Evolutionary conservation across 2,888 invertebrate species (phyloP), one percentile per base, ranked within the genome.

Genomic region (Athripsodes cinereus): DNA sequence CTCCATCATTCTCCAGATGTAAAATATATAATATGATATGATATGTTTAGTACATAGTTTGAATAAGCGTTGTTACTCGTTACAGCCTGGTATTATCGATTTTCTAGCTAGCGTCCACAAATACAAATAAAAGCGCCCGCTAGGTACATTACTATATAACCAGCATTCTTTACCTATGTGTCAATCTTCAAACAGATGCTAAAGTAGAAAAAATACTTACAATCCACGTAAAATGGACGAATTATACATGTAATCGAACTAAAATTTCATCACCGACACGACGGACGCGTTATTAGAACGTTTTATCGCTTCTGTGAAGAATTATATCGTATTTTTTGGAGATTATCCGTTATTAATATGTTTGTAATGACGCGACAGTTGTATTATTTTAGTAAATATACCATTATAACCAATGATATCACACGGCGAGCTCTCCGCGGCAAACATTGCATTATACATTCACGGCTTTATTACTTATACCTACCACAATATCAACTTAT

Each of bases 201-300:
- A 49, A 21, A 13, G 16, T 48, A 13, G 34, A 55, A 50, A 50
- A 50, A 47, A 22, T 13, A 13, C 16, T 19, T 22, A 50, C n/a
- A 49, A n/a, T 40, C 2, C 21, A 34, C 22, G 40, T 48, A 35
- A 47, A 21, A 49, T 22, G 8, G 40, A 21, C 35, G 22, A 49
- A 47, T 59, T 51, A 56, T 52, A 59, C 59, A 59, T 59, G 55
- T 52, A 50, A 22, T 52, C 40, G 55, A 55, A 55, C 31, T 59
- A 59, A 31, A 59, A 59, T 59, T 55, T 52, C 48, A 26, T 26
- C 19, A 35, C 40, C 40, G 26, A 56, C 50, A 22, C 59, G 26
- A 55, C 55, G 52, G 52, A 31, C 22, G 18, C 31, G 21, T 18
- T 59, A 16, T 56, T 22, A 11, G 16, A 34, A 11, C 55, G 22